Evolutionary conservation across 37 sponge, comb jelly and placozoan species (phyloP).

Genomic region (Haliclona indistincta): DNA sequence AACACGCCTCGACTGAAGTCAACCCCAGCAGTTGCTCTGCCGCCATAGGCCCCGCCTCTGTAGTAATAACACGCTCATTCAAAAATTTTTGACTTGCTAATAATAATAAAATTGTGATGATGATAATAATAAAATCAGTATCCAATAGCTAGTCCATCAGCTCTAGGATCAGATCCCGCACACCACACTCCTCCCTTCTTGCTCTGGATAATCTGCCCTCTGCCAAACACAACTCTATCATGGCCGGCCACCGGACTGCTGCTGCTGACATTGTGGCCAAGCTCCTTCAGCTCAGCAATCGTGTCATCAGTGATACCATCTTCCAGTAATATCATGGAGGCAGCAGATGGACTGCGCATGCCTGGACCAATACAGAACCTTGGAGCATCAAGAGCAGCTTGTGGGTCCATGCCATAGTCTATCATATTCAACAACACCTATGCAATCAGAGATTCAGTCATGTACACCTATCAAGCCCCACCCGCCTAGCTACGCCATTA

Average conservation of each 20-base stretch:
- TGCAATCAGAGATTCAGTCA: not conserved
- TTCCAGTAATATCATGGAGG: slow-evolving; percentile 70
- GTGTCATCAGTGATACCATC: slow-evolving; percentile 50
- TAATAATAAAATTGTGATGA: too few species aligned
- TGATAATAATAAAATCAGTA: slow-evolving; percentile 27
- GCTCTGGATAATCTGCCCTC: slow-evolving; percentile 73
- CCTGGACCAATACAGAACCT: slow-evolving; percentile 64
- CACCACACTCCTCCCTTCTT: slow-evolving; percentile 61
- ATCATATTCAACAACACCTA: slow-evolving; percentile 89
- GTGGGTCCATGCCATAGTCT: slow-evolving; percentile 86
- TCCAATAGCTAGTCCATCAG: slow-evolving; percentile 80
- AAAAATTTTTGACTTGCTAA: too few species aligned
- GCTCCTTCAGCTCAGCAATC: slow-evolving; percentile 18
- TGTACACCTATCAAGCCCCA: not conserved
- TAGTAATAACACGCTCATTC: too few species aligned
- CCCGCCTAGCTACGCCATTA: too few species aligned
- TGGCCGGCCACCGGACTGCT: slow-evolving; percentile 51
- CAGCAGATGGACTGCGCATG: not conserved
- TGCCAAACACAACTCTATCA: slow-evolving; percentile 61
- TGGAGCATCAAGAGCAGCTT: slow-evolving; percentile 75
- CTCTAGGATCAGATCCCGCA: slow-evolving; percentile 79
- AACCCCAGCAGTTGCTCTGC: too few species aligned
- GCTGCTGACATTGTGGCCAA: slow-evolving; percentile 74
- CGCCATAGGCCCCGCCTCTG: too few species aligned
- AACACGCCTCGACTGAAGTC: too few species aligned